Evolutionary conservation across 1,140 invertebrate genomes (phyloP), one percentile per base, ranked within the genome.

Genomic region (Neodiprion fabricii): DNA sequence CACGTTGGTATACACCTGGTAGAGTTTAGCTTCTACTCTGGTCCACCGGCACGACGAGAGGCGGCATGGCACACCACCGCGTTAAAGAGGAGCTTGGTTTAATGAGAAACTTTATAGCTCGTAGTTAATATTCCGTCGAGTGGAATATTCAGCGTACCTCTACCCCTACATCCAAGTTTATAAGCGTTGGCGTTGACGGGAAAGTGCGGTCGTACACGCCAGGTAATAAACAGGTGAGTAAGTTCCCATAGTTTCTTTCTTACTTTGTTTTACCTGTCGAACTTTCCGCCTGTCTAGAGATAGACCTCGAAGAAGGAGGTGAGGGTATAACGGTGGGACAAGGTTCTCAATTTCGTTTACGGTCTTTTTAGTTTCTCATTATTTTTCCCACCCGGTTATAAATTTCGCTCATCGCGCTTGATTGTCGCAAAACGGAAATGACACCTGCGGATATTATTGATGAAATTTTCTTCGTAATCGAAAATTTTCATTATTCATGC

Each of bases 31-130:
- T 61, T 61, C 53, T 61, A 61, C 11, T 14, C 53, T 61, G 53
- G 11, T 61, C 4, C 11, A 14, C 53, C 53, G 53, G n/a, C n/a
- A 17, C 28, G 28, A 5, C 28, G 9, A 61, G 53, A 61, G 53
- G n/a, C 53, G 53, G 53, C 28, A 40, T 40, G 28, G 28, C 28
- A 40, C 28, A 40, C 28, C 28, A 61, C 53, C 53, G n/a, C 53
- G 53, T 61, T 61, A 61, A 61, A 61, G 53, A 61, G 53, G 53
- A 61, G 11, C 53, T 12, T 12, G 53, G n/a, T 61, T 61, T 61
- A 61, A 61, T 61, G 53, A 61, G 53, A 61, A 61, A 61, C 53
- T 61, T 61, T 61, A 61, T 61, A 61, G 53, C 53, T 61, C 53
- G 53, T 61, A 61, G 53, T 61, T 61, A 61, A 61, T 61, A 61